Base-by-base conservation (phyloP, 23 tunicate genomes). In the Diplosoma virens region DNA sequence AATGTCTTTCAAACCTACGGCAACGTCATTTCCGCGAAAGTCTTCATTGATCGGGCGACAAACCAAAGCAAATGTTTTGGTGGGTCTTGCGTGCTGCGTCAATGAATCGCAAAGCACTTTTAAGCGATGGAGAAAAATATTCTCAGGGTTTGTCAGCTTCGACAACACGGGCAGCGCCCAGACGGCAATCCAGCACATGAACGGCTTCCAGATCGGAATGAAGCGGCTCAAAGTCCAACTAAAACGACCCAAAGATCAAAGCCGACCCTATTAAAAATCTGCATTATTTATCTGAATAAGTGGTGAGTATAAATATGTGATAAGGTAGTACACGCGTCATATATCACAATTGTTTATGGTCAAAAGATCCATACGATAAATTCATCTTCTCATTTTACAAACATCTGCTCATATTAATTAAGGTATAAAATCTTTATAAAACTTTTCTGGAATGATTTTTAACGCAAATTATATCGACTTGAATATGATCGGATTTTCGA, bases 11-110 rank as follows among this genome's bases (percentile, higher is more conserved):
- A 85, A 60, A 90, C 80, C 25, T 92, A 79, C 63, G 97, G 97
- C 53, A 92, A 80, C 63, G 97, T 92, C n/a, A 92, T 92, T 33
- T 92, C 97, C 25, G 97, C 97, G 3, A 92, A 92, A 76, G 97
- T 92, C 30, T 92, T 92, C 36, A 92, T 92, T 30, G 97, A 92
- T 59, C 74, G 97, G 30, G 97, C 97, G 17, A 92, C 97, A n/a
- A 92, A 85, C 60, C 97, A 92, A 54, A 92, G 97, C 84, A 92
- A 92, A 63, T 92, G 97, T 76, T 92, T 92, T 54, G 97, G 97
- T 92, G 56, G 65, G 83, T 73, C n/a, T 16, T 24, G 37, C 36
- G 47, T 25, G 14, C 37, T 7, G 14, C 50, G 50, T 41, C 14
- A 41, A 41, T 14, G 14, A 41, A 14, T 14, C 50, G 11, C 9